A percentile compares a stretch with the other conserved stretches of the same genome.
Conservation (phyloP, 2,888 invertebrate genomes). For the Drosophila longiperda region DNA sequence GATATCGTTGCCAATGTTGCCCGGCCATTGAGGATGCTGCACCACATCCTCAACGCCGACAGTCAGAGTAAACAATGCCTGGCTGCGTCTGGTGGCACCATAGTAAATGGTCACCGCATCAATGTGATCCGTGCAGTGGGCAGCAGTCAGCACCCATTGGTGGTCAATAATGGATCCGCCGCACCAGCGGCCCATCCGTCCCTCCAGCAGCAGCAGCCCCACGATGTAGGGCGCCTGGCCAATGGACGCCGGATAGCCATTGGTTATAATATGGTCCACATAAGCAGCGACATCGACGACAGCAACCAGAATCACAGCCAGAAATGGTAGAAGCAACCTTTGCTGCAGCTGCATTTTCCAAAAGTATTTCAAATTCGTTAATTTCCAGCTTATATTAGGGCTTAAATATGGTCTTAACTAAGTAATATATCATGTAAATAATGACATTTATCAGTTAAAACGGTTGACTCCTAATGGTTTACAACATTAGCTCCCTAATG, state of each 20-base stretch:
- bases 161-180: constrained; percentile 49
- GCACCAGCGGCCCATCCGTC: constrained; percentile 50
- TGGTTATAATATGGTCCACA: constrained; percentile 63
- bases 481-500: constrained; percentile 18
- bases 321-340: constrained; percentile 36
- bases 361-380: not conserved
- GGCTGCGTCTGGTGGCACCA: constrained; percentile 65
- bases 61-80: constrained; percentile 45
- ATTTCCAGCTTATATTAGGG: not conserved
- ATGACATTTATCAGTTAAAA: constrained; percentile 3
- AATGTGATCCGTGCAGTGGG: constrained; percentile 62
- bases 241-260: constrained; percentile 53
- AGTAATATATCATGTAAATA: not conserved
- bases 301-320: constrained; percentile 25
- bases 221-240: constrained; percentile 70
- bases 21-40: constrained; percentile 80
- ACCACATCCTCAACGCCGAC: constrained; percentile 52
- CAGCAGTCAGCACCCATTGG: constrained; percentile 50
- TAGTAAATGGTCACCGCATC: constrained; percentile 60
- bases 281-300: constrained; percentile 25
- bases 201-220: constrained; percentile 42
- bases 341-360: constrained; percentile 16
- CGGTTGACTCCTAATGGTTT: constrained; percentile 27
- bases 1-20: constrained; percentile 58
- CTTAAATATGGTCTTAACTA: not conserved